phyloP scores from a whole-genome alignment of 2,888 invertebrate species.

The Drosophila setosimentum region DNA sequence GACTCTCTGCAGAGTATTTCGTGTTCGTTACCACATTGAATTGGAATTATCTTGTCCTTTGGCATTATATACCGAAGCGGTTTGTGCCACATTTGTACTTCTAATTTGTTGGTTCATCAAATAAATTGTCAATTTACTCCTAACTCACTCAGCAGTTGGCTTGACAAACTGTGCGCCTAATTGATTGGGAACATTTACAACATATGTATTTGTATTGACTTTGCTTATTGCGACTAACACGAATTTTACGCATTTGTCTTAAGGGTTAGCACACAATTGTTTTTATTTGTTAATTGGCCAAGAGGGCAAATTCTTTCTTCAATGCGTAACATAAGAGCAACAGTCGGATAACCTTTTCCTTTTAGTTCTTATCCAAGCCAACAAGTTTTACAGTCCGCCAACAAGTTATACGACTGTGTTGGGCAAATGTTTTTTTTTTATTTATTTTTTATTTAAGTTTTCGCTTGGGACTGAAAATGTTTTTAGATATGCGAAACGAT shows the following conservation, averaged over 20 bases:
- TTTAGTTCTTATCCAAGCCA: constrained; percentile 15
- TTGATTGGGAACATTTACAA: constrained; percentile 53
- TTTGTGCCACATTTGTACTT: constrained; percentile 32
- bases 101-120: constrained; percentile 48
- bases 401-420: background rate
- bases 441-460: background rate
- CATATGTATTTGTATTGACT: constrained; percentile 17
- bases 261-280: constrained; percentile 27
- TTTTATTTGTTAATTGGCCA: constrained; percentile 39
- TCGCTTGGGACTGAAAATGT: constrained; percentile 12
- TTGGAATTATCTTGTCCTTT: background rate
- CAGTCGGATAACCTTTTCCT: background rate
- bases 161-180: constrained; percentile 45
- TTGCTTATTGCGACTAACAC: background rate
- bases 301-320: background rate
- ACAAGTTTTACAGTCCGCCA: constrained; percentile 13
- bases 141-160: constrained; percentile 54
- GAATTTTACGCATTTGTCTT: constrained; percentile 14
- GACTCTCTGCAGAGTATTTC: constrained; percentile 14
- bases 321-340: background rate
- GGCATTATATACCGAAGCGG: constrained; percentile 23
- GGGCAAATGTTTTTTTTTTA: background rate
- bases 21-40: background rate
- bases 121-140: constrained; percentile 64
- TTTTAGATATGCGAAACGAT: constrained; percentile 18